These are phyloP conservation scores for Acanthosepion esculentum DNA, from an alignment of 2,888 invertebrate species.

Conservation along the genomic window DNA sequence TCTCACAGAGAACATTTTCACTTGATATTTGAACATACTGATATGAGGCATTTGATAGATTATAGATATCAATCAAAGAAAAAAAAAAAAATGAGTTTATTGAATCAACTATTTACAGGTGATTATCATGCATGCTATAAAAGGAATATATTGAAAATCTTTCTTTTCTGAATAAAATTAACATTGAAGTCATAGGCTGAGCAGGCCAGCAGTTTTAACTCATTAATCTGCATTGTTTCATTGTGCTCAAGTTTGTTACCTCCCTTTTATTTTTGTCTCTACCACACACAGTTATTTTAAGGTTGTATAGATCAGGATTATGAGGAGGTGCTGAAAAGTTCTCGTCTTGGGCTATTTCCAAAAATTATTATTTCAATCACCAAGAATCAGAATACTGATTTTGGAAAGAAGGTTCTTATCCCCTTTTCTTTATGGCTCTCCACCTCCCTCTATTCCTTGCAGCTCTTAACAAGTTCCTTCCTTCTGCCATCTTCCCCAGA, in stretches of 20 bases:
- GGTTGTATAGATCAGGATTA: no score
- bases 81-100: background rate
- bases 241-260: background rate
- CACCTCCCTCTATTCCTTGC: no score
- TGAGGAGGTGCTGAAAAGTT: no score
- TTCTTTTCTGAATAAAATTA: background rate
- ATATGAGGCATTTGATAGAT: background rate
- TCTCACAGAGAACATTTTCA: background rate
- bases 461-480: no score
- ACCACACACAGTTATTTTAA: background rate
- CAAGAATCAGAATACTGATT: no score
- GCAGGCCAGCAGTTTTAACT: background rate
- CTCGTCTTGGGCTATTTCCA: no score
- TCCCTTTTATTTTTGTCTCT: background rate
- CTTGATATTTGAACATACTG: background rate
- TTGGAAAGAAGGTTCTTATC: no score
- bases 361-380: no score
- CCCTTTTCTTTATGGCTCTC: no score
- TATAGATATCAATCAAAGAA: background rate
- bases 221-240: no score
- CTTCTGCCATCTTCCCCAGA: no score
- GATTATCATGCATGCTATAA: background rate
- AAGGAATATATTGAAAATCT: background rate
- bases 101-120: background rate
- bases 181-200: background rate